Conservation (phyloP, 2,888 invertebrate species). For the Zhengitettix transpicula region DNA sequence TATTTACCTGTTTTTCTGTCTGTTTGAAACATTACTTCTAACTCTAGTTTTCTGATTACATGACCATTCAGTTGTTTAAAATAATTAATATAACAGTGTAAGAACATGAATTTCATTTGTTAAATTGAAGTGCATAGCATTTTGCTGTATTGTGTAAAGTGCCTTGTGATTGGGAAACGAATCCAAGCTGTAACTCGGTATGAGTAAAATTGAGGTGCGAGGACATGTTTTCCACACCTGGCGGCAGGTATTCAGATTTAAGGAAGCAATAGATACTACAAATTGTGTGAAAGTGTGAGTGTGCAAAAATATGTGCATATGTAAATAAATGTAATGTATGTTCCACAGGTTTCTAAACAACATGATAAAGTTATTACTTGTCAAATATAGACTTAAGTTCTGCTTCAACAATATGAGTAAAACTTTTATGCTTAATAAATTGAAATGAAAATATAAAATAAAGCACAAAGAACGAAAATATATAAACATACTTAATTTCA, state of each 20-base stretch:
- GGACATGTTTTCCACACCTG: neutral
- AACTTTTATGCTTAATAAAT: too few relatives aligned
- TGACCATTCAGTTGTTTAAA: conserved; percentile 5
- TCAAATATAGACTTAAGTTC: too few relatives aligned
- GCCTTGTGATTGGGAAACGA: conserved; percentile 13
- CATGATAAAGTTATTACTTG: too few relatives aligned
- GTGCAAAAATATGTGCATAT: conserved; percentile 2
- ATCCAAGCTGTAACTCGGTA: neutral
- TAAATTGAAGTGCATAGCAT: conserved; percentile 11
- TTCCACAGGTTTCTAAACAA: neutral
- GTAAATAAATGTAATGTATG: conserved; percentile 1
- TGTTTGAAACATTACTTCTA: neutral
- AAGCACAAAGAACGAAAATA: too few relatives aligned
- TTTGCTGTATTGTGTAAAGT: conserved; percentile 13
- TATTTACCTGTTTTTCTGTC: conserved; percentile 8
- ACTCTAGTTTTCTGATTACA: too few relatives aligned
- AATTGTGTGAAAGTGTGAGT: conserved; percentile 7
- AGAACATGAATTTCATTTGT: neutral
- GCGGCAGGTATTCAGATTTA: conserved; percentile 4
- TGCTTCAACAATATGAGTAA: too few relatives aligned
- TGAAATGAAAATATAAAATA: too few relatives aligned
- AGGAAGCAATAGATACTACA: conserved; percentile 7
- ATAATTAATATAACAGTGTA: conserved; percentile 3
- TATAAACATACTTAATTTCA: too few relatives aligned
- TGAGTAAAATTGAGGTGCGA: neutral